Conservation (phyloP, 2,888 invertebrate genomes). For the Tenthredo mesomela region DNA sequence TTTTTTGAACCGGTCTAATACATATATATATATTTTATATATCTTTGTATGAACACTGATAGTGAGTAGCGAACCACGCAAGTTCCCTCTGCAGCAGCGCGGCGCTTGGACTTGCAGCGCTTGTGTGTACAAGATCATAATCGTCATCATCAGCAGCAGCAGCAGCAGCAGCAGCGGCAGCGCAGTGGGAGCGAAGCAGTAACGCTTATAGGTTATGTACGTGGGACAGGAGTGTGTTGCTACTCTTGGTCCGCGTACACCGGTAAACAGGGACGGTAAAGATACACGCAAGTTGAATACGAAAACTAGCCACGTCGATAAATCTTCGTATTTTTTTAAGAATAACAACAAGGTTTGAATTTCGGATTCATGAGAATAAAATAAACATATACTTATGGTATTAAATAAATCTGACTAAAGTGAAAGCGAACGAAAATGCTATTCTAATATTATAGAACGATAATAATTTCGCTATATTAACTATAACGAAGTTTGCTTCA, state of each 20-base stretch:
- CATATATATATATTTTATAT: neutral
- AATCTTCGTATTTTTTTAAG: neutral
- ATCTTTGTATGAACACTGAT: neutral
- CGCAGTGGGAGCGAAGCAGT: neutral
- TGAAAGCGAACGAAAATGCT: neutral
- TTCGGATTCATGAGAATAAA: neutral
- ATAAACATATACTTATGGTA: neutral
- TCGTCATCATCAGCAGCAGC: neutral
- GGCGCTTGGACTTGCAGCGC: neutral
- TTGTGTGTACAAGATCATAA: neutral
- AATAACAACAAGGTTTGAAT: neutral
- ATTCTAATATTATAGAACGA: neutral
- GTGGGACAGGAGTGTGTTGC: neutral
- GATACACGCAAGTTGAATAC: neutral
- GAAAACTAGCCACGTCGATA: neutral
- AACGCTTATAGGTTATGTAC: conserved; percentile 31
- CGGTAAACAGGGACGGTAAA: neutral
- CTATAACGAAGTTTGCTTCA: neutral
- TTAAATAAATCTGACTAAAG: neutral
- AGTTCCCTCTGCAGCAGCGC: neutral
- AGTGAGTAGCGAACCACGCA: neutral
- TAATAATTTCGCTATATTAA: neutral
- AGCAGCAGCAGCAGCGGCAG: neutral
- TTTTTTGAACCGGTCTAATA: too few species aligned
- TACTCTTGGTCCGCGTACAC: neutral